phyloP scores from a whole-genome alignment of 2,888 invertebrate species.

The Lissocephala sabroskyi region DNA sequence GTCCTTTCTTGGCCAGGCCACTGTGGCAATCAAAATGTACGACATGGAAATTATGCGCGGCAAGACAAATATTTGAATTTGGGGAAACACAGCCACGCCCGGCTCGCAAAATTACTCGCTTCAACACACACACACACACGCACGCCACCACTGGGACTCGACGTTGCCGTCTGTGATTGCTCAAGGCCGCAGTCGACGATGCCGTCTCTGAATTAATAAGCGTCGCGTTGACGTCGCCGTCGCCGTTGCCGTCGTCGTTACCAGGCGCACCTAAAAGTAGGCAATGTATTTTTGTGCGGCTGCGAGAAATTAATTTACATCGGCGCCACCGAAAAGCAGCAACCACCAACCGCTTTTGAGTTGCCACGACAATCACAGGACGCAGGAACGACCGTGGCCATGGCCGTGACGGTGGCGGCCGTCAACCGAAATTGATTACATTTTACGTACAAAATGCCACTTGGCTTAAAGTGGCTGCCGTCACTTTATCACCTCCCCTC shows the following conservation, averaged over 20 bases:
- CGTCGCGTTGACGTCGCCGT: not conserved
- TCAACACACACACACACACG: constrained; percentile 3
- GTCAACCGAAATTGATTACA: too few species aligned
- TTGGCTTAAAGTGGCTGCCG: too few species aligned
- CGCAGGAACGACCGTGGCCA: constrained; percentile 8
- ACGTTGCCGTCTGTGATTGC: not conserved
- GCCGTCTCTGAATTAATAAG: constrained; percentile 10
- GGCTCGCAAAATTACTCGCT: constrained; percentile 1
- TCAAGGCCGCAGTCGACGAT: constrained; percentile 3
- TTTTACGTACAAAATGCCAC: too few species aligned
- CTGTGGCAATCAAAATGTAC: constrained; percentile 49
- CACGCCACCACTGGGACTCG: not conserved
- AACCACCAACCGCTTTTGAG: constrained; percentile 19
- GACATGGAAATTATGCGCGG: constrained; percentile 50
- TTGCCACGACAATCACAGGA: constrained; percentile 24
- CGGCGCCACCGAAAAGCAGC: constrained; percentile 18
- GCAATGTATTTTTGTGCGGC: constrained; percentile 30
- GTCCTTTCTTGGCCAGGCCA: not conserved
- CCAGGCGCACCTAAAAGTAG: constrained; percentile 27
- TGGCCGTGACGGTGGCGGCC: not conserved
- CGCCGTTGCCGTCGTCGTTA: not conserved
- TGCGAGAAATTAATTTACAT: constrained; percentile 38
- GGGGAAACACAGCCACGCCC: constrained; percentile 4
- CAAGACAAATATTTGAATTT: constrained; percentile 36
- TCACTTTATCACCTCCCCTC: too few species aligned